Base-by-base conservation (phyloP, 2,888 invertebrate genomes). In the Xestia rhomboidea region DNA sequence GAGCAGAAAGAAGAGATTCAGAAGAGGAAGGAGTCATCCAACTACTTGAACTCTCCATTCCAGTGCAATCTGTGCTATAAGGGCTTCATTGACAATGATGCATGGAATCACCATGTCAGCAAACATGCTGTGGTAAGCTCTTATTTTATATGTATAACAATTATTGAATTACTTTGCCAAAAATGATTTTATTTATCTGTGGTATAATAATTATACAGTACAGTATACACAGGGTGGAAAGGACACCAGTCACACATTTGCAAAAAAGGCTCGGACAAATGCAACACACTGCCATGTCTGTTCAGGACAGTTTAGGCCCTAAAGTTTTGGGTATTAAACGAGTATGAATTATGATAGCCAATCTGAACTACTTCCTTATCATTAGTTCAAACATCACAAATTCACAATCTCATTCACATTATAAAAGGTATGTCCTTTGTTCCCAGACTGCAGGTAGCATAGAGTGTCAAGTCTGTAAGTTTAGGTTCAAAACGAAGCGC, bases 71-170 rank as follows among this genome's bases (percentile, higher is more conserved):
- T 94, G 1, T 96, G 96, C 81, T 96, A 87, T 83, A 95, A 96
- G 71, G 96, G 96, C 0, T 96, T 96, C 89, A 94, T 96, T 0
- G 94, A 96, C 75, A 92, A 93, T 1, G 89, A 93, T n/a, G 95
- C 96, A 0, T 96, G 94, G 95, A 91, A 94, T 41, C 95, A 96
- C 68, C 96, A 96, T 76, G 89, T 93, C 30, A 89, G 90, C 15
- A 96, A 95, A 89, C 96, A 96, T 79, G 93, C 94, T 6, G 90
- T 91, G 85, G 96, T 96, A 78, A 78, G 74, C 6, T 27, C 24
- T 41, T 18, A 34, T 41, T 6, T 44, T 34, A 10, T 57, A 13
- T 30, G 44, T 67, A 5, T 34, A 34, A 4, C 15, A 38, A 70
- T 44, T 70, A 51, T 51, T 54, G 24, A 30, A 18, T n/a, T 54